Evolutionary conservation across 1,140 invertebrate genomes (phyloP).

Genomic region (Leptinotarsa texana): DNA sequence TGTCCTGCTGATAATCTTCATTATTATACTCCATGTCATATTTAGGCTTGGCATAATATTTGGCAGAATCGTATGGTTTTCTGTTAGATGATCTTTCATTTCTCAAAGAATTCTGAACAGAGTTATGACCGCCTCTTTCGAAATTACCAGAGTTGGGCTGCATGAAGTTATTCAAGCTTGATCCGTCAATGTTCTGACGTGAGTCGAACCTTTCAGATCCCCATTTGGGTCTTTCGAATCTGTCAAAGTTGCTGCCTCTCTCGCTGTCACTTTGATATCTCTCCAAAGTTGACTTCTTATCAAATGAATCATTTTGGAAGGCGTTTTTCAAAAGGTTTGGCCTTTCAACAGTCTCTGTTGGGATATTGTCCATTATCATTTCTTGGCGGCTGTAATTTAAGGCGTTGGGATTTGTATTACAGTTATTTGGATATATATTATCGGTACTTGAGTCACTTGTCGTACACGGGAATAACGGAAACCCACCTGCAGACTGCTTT

Average conservation of each 20-base stretch:
- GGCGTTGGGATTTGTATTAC: conserved; percentile 81
- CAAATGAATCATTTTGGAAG: conserved; percentile 58
- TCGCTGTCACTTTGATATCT: conserved; percentile 51
- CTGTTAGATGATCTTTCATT: conserved; percentile 41
- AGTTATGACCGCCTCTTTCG: conserved; percentile 42
- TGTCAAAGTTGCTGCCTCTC: conserved; percentile 48
- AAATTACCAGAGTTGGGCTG: conserved; percentile 47
- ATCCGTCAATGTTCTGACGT: conserved; percentile 43
- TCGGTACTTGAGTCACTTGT: conserved; percentile 79
- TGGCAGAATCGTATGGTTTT: conserved; percentile 62
- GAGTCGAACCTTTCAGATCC: conserved; percentile 52
- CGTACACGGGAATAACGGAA: conserved; percentile 76
- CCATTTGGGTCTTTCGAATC: conserved; percentile 54
- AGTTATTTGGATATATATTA: conserved; percentile 81
- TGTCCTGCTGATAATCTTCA: conserved; percentile 54
- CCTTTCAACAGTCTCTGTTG: conserved; percentile 57
- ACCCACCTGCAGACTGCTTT: conserved; percentile 67
- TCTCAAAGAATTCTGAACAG: conserved; percentile 42
- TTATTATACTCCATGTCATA: conserved; percentile 49
- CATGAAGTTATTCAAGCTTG: conserved; percentile 45
- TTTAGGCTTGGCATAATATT: conserved; percentile 61
- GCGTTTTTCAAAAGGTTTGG: conserved; percentile 56
- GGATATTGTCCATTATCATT: conserved; percentile 61
- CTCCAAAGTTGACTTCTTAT: conserved; percentile 61
- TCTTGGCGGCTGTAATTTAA: conserved; percentile 77